phyloP scores from a whole-genome alignment of 2,797 vertebrate genomes.

The Capromys pilorides region DNA sequence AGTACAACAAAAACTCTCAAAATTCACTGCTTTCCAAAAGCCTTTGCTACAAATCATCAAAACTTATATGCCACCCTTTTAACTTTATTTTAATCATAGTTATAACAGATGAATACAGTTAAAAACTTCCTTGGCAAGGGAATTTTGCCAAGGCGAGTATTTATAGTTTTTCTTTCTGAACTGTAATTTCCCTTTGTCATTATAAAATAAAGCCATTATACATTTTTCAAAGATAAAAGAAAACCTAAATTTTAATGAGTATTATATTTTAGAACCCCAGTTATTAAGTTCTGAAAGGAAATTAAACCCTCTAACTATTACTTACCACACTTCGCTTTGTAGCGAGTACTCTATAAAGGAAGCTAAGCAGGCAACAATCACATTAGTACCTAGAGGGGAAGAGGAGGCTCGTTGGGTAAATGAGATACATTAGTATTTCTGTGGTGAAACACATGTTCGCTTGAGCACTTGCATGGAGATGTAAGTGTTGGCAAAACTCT shows the following conservation, averaged over 20 bases:
- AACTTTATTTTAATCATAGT: slow-evolving; percentile 59
- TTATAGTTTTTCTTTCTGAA: slow-evolving; percentile 46
- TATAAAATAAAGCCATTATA: slow-evolving; percentile 56
- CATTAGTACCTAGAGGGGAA: background rate
- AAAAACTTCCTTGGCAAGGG: background rate
- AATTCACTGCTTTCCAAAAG: background rate
- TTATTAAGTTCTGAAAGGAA: slow-evolving; percentile 15
- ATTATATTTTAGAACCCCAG: slow-evolving; percentile 39
- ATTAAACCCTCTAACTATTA: background rate
- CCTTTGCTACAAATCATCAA: slow-evolving; percentile 5
- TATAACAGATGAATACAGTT: slow-evolving; percentile 26
- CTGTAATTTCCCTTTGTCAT: slow-evolving; percentile 42
- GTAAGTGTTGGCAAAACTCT: background rate
- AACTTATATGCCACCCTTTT: background rate
- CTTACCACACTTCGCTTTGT: slow-evolving; percentile 10
- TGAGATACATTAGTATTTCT: background rate
- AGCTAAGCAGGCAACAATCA: background rate
- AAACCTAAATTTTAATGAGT: slow-evolving; percentile 49
- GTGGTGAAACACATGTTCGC: background rate
- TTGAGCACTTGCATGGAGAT: background rate
- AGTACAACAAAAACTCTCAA: background rate
- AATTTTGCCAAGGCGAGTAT: slow-evolving; percentile 58
- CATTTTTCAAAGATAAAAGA: slow-evolving; percentile 49
- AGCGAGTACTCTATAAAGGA: background rate
- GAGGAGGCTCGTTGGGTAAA: background rate